Evolutionary conservation across 2,888 invertebrate genomes (phyloP).

Genomic region (Eretmocerus hayati): DNA sequence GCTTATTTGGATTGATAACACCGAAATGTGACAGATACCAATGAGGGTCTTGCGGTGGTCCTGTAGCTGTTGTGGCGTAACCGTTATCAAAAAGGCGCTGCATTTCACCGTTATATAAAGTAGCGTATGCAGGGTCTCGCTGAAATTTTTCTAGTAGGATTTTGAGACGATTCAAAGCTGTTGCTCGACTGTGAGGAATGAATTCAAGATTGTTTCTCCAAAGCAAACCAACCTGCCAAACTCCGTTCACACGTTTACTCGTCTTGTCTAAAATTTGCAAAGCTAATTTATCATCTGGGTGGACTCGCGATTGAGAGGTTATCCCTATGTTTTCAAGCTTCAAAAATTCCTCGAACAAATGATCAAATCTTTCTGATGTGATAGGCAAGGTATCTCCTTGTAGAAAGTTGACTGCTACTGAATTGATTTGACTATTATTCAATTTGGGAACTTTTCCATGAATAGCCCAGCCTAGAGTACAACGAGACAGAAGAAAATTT

Average conservation of each 20-base stretch:
- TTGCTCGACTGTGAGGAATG: conserved; percentile 1
- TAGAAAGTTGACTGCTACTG: background rate
- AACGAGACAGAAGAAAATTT: background rate
- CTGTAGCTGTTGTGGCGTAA: background rate
- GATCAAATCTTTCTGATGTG: background rate
- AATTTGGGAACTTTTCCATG: background rate
- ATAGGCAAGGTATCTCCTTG: background rate
- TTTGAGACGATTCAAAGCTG: too few relatives aligned
- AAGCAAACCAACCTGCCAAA: conserved; percentile 13
- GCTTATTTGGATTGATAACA: background rate
- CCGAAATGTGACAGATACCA: background rate
- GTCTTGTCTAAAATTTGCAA: conserved; percentile 8
- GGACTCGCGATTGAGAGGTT: background rate
- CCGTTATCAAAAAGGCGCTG: background rate
- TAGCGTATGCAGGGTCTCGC: background rate
- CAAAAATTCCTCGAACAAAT: background rate
- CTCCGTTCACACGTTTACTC: background rate
- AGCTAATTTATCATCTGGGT: background rate
- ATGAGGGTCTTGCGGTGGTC: background rate
- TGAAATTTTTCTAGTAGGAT: conserved; percentile 5
- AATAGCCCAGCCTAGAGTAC: background rate
- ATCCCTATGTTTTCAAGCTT: background rate
- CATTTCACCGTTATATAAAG: background rate
- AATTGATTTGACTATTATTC: background rate
- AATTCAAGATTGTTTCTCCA: conserved; percentile 6